Base-by-base conservation (phyloP, 1,140 invertebrate species). In the Psix sp. region DNA sequence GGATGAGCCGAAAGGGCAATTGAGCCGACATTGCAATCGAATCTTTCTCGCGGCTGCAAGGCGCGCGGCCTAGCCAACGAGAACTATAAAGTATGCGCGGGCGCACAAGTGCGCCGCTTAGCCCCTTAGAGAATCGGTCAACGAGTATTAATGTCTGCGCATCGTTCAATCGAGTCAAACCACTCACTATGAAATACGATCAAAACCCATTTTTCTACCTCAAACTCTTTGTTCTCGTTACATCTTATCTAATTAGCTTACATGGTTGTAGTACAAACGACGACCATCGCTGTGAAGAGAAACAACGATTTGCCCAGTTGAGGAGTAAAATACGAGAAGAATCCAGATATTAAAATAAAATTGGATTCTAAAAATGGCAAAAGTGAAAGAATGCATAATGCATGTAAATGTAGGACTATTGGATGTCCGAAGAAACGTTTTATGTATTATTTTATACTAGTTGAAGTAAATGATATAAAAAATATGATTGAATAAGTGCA, bases 91-190 rank as follows among this genome's bases (percentile, higher is more conserved):
- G 62, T 63, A 75, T 63, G 57, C 15, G 45, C 21, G 16, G 15
- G 48, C 16, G 36, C 36, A 39, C 31, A 14, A 56, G n/a, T n/a
- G n/a, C n/a, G n/a, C n/a, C n/a, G n/a, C 42, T 70, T 56, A 40
- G 59, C 62, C 62, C 43, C 60, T 51, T 40, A 46, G 60, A 59
- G 33, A 73, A 77, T 73, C 56, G 60, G 73, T 76, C 79, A 76
- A 76, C 81, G 72, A 73, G 74, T 82, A 84, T 84, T 84, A 84
- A 84, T 83, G 81, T 75, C 60, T 43, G 52, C 45, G 76, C 80
- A 67, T 67, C 43, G 63, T 67, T 67, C 51, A 57, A 67, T 68
- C 38, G 43, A 51, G 68, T 56, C 75, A 62, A 75, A 77, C 36
- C 29, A 35, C 18, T 40, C 11, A 36, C 45, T 17, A n/a, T 38